Conservation (phyloP, 2,113 vertebrate genomes). For the Menura novaehollandiae region DNA sequence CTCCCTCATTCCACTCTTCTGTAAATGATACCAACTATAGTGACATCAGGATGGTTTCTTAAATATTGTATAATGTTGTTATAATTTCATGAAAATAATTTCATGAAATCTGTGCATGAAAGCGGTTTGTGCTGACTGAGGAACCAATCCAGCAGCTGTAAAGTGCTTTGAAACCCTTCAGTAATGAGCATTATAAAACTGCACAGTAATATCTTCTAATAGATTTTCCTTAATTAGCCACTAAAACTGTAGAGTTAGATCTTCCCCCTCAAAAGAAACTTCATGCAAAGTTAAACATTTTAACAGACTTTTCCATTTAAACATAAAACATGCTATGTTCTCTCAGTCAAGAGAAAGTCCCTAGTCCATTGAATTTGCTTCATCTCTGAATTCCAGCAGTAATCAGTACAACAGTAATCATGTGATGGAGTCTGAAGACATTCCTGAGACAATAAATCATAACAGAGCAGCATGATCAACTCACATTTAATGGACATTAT, state of each 20-base stretch:
- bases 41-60: not conserved
- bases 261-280: not conserved
- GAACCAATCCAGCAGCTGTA: not conserved
- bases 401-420: accelerated
- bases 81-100: not conserved
- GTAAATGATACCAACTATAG: not conserved
- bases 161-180: not conserved
- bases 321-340: not conserved
- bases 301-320: not conserved
- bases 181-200: not conserved
- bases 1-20: not conserved
- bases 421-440: not conserved
- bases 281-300: not conserved
- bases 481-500: not conserved
- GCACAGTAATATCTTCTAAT: not conserved
- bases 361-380: not conserved
- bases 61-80: not conserved
- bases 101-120: not conserved
- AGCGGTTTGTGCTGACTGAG: not conserved
- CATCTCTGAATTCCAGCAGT: accelerated
- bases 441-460: not conserved
- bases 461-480: not conserved
- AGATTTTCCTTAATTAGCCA: slow-evolving; percentile 8
- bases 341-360: not conserved
- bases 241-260: not conserved